phyloP scores from a whole-genome alignment of 2,888 invertebrate genomes.

The Eurytoma californica region DNA sequence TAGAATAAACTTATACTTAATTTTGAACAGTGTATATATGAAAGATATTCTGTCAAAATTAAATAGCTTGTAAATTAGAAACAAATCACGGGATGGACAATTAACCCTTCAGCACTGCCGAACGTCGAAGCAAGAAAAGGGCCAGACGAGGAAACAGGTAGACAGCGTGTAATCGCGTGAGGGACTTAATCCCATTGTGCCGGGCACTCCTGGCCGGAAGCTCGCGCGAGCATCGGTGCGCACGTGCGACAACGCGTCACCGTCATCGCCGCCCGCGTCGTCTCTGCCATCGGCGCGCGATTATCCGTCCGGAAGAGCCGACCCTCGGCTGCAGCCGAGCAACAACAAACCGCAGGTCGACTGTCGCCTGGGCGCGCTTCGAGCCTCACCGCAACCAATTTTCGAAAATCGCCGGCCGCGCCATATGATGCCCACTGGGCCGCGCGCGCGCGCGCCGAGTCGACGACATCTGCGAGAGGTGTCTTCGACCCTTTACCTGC shows the following conservation, averaged over 20 bases:
- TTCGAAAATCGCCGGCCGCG: slow-evolving; percentile 52
- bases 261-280: slow-evolving; percentile 17
- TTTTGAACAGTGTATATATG: too few species aligned
- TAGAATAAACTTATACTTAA: too few species aligned
- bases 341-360: slow-evolving; percentile 67
- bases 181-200: slow-evolving; percentile 20
- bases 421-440: slow-evolving; percentile 60
- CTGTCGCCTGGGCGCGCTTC: slow-evolving; percentile 61
- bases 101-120: background rate
- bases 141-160: background rate
- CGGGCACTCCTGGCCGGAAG: slow-evolving; percentile 37
- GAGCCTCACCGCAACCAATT: slow-evolving; percentile 13
- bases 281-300: slow-evolving; percentile 42
- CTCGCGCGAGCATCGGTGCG: slow-evolving; percentile 7
- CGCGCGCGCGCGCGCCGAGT: background rate
- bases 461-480: slow-evolving; percentile 55
- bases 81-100: too few species aligned
- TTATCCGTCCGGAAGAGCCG: slow-evolving; percentile 60
- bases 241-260: background rate
- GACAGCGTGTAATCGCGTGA: slow-evolving; percentile 20
- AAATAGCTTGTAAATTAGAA: too few species aligned
- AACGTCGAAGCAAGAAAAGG: background rate
- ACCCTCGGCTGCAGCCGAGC: background rate
- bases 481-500: slow-evolving; percentile 41
- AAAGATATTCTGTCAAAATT: too few species aligned